Conservation (phyloP, 2,888 invertebrate genomes). For the Norana najaformis region DNA sequence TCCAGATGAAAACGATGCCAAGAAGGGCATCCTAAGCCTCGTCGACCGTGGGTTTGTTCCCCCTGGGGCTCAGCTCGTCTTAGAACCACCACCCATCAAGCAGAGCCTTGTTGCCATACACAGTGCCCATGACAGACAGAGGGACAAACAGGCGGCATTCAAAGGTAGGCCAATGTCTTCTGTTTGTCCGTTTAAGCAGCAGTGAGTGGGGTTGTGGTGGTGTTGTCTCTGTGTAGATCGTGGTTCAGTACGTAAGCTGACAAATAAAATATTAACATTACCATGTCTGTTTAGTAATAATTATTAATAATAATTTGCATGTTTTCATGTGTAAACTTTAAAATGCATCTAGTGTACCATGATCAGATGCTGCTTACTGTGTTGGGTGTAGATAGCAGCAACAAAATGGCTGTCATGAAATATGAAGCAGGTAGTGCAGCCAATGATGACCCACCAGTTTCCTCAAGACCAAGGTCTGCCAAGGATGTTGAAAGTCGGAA, state of each 20-base stretch:
- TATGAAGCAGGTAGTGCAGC: background rate
- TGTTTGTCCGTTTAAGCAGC: background rate
- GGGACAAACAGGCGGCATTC: background rate
- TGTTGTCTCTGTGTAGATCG: no score
- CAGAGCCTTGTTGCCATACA: constrained; percentile 52
- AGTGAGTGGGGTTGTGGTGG: no score
- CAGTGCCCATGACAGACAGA: constrained; percentile 24
- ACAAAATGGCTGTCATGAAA: background rate
- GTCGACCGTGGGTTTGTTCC: constrained; percentile 62
- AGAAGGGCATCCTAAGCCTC: constrained; percentile 59
- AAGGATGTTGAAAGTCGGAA: background rate
- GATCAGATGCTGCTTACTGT: no score
- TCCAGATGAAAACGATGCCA: constrained; percentile 60
- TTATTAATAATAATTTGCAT: no score
- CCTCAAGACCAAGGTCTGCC: background rate
- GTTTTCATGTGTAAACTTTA: no score
- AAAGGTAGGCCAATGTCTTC: background rate
- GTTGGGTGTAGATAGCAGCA: background rate
- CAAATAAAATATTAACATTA: no score
- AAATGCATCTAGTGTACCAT: no score
- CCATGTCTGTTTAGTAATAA: no score
- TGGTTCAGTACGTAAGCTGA: no score
- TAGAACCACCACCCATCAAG: constrained; percentile 60
- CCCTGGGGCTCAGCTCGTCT: constrained; percentile 58
- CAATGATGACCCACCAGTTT: background rate